These are phyloP conservation scores for Pseudorectes ferrugineus DNA, from an alignment of 2,113 vertebrate genomes.

Conservation along the genomic window DNA sequence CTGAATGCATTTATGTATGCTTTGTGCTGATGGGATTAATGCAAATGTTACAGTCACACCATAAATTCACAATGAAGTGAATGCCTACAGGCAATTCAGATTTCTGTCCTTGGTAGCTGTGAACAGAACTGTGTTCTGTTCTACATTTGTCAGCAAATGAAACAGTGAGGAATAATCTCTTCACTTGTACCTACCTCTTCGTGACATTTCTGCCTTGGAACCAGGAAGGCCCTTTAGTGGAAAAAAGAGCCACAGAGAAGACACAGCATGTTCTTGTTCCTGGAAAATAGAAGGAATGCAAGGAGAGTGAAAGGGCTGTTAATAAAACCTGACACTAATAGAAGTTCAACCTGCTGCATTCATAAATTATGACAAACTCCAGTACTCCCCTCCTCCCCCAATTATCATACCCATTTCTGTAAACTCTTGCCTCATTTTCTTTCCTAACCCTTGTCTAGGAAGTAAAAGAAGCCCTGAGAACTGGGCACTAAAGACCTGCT, in stretches of 20 bases:
- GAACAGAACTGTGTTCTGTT: conserved; percentile 31
- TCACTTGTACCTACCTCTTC: conserved; percentile 2
- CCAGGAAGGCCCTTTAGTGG: background rate
- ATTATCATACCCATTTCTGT: background rate
- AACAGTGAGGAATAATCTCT: conserved; percentile 36
- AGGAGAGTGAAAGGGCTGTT: background rate
- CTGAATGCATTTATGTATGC: conserved; percentile 43
- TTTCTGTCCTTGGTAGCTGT: conserved; percentile 28
- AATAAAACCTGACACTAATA: background rate
- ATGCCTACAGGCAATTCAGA: conserved; percentile 52
- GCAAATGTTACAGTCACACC: conserved; percentile 40
- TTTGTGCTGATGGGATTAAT: conserved; percentile 62
- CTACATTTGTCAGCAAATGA: conserved; percentile 44
- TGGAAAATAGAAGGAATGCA: background rate
- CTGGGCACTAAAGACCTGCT: background rate
- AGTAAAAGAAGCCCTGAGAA: background rate
- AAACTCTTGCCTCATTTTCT: background rate
- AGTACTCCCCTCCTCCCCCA: background rate
- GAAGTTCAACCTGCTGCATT: background rate
- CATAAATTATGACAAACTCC: background rate
- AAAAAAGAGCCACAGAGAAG: background rate
- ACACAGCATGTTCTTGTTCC: background rate
- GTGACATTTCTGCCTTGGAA: conserved; percentile 19
- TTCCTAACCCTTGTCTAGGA: background rate
- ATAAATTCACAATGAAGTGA: conserved; percentile 58